Conservation (phyloP, 1,140 invertebrate species). For the Ceratitis capitata region DNA sequence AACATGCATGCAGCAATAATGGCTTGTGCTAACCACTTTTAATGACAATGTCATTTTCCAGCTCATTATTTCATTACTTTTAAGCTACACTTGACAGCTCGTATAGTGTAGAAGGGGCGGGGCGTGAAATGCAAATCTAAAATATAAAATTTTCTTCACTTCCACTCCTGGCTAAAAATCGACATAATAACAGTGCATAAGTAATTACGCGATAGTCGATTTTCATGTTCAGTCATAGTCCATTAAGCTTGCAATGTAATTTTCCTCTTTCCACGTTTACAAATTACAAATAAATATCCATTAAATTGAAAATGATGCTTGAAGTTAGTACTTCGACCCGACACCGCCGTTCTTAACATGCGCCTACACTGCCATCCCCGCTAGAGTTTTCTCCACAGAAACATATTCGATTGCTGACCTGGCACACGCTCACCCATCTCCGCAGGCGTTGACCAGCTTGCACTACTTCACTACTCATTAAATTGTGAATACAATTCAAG, state of each 20-base stretch:
- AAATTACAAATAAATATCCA: conserved; percentile 17
- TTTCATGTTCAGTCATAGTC: not conserved
- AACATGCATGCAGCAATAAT: too few species aligned
- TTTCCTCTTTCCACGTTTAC: not conserved
- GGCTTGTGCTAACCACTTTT: too few species aligned
- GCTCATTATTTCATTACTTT: not conserved
- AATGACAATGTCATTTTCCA: too few species aligned
- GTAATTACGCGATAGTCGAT: not conserved
- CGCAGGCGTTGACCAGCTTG: not conserved
- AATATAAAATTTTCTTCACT: not conserved
- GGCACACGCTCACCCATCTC: not conserved
- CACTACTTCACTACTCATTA: not conserved
- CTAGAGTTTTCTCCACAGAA: not conserved
- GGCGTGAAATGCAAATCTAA: too few species aligned
- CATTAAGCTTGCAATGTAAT: not conserved
- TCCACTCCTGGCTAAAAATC: too few species aligned
- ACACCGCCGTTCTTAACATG: not conserved
- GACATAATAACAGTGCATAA: not conserved
- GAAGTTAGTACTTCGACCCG: not conserved
- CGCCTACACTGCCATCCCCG: not conserved
- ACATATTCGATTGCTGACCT: not conserved
- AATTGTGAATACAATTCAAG: not conserved
- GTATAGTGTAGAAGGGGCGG: too few species aligned
- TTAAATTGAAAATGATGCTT: not conserved
- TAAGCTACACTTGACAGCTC: not conserved